Conservation (phyloP, 2,888 invertebrate genomes). For the Scaeva pyrastri region DNA sequence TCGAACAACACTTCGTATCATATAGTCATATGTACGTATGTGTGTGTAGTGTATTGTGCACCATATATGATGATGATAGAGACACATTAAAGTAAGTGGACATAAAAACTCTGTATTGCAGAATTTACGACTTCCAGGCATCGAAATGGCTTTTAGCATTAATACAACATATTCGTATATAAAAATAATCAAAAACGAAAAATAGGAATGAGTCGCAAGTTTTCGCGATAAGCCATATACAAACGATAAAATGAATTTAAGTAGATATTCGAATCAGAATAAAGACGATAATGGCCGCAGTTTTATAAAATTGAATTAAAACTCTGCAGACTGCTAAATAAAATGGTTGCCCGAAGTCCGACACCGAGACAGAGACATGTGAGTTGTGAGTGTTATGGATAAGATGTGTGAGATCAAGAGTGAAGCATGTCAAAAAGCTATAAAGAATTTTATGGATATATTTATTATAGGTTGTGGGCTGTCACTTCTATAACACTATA, state of each 20-base stretch:
- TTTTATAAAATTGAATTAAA: constrained; percentile 37
- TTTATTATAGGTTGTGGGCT: background rate
- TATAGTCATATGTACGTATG: background rate
- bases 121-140: constrained; percentile 58
- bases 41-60: background rate
- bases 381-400: background rate
- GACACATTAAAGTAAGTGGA: constrained; percentile 58
- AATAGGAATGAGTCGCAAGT: constrained; percentile 6
- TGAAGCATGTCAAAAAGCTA: constrained; percentile 11
- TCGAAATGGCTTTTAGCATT: constrained; percentile 20
- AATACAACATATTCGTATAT: constrained; percentile 2
- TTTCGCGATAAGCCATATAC: constrained; percentile 21
- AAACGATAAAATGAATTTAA: constrained; percentile 31
- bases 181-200: background rate
- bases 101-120: constrained; percentile 60
- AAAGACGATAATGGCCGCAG: constrained; percentile 15
- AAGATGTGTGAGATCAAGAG: background rate
- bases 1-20: constrained; percentile 50
- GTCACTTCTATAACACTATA: background rate
- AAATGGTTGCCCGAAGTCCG: background rate
- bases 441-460: constrained; percentile 20
- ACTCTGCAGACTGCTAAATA: background rate
- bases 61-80: too few species aligned
- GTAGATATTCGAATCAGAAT: constrained; percentile 39
- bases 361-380: too few species aligned